Base-by-base conservation (phyloP, 2,888 invertebrate species). In the Leistus spinibarbis region DNA sequence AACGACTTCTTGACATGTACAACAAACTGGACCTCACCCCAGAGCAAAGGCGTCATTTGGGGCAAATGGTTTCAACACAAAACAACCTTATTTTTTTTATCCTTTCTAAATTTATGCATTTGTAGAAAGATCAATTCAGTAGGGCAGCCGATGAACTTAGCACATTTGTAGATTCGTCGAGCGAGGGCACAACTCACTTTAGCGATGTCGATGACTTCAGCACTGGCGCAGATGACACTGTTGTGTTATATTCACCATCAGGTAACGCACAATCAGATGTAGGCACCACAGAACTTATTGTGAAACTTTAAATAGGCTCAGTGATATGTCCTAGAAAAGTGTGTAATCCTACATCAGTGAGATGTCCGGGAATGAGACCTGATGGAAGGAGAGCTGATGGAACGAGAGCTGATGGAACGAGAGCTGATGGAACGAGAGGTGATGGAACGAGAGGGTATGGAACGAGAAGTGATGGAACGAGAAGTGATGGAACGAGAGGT, bases 31-130 rank as follows among this genome's bases (percentile, higher is more conserved):
- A 81, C 16, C 77, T 84, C 20, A 82, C 83, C 0, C 80, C 81
- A n/a, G 83, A 83, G 27, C 84, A 84, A 76, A 78, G 79, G 71
- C 73, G 77, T 3, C 78, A 80, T 78, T 66, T 83, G 17, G 78
- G 79, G 24, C 76, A 76, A 76, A 62, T 81, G 80, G 82, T 82
- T 40, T 20, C 53, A 19, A n/a, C 60, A 2, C 22, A 13, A 13
- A 22, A 10, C 69, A 57, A 16, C n/a, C 10, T 22, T 22, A 24
- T 54, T 13, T 54, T 19, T 20, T 2, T 22, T 54, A 13, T 56
- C 2, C 4, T n/a, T 60, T 60, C n/a, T n/a, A n/a, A 60, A 60
- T 20, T 16, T 13, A 27, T 22, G 13, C 24, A n/a, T 57, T 69
- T 60, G 16, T 60, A 69, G 69, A 60, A 69, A 69, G 57, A n/a